Evolutionary conservation across 2,888 invertebrate genomes (phyloP).

Genomic region (Pyrocoelia pectoralis): DNA sequence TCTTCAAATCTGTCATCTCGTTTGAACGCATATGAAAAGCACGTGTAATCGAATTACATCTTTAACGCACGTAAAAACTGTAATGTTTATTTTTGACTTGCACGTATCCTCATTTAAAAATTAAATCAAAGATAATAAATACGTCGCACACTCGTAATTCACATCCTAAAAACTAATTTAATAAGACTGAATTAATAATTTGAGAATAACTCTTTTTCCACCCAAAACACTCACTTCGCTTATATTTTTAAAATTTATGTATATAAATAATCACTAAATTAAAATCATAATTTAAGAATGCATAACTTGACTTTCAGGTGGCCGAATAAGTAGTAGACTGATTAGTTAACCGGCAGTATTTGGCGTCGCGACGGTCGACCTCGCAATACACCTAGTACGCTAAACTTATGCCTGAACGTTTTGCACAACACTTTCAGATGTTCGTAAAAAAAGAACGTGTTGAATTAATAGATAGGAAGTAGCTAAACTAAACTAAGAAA

Average conservation of each 20-base stretch:
- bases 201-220: background rate
- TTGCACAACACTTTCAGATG: slow-evolving; percentile 16
- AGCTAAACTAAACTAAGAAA: slow-evolving; percentile 13
- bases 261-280: background rate
- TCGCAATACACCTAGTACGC: slow-evolving; percentile 37
- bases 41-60: slow-evolving; percentile 21
- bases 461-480: slow-evolving; percentile 28
- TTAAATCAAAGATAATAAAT: slow-evolving; percentile 14
- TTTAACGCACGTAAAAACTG: slow-evolving; percentile 13
- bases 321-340: slow-evolving; percentile 48
- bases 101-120: slow-evolving; percentile 19
- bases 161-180: slow-evolving; percentile 9
- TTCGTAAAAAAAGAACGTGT: slow-evolving; percentile 24
- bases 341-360: slow-evolving; percentile 46
- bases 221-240: background rate
- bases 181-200: background rate
- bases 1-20: slow-evolving; percentile 20
- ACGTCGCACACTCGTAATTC: slow-evolving; percentile 9
- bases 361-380: slow-evolving; percentile 49
- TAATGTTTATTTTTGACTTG: slow-evolving; percentile 26
- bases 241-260: background rate
- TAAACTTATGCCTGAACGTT: slow-evolving; percentile 24
- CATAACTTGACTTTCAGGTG: slow-evolving; percentile 45
- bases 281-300: background rate
- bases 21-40: slow-evolving; percentile 18